A percentile compares a stretch with the other conserved stretches of the same genome.
Conservation (phyloP, 2,888 invertebrate species). For the Morpho helenor region DNA sequence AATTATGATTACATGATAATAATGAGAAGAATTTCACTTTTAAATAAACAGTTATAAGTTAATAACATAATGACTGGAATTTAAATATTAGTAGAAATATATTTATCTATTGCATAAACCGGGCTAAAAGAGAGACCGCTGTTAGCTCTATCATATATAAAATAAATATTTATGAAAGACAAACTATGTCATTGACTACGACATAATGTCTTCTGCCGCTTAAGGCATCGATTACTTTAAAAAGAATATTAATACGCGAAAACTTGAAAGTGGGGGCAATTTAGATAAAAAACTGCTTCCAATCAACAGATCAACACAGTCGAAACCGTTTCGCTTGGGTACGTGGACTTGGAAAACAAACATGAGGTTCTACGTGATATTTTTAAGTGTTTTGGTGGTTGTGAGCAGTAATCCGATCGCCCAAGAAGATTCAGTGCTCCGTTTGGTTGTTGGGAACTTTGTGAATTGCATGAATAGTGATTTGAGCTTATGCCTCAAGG, state of each 20-base stretch:
- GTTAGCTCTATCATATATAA: conserved; percentile 44
- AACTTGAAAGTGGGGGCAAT: conserved; percentile 59
- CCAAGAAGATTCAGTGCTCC: conserved; percentile 56
- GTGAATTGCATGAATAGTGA: conserved; percentile 69
- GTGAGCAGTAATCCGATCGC: conserved; percentile 51
- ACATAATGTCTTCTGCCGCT: conserved; percentile 58
- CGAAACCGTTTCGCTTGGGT: conserved; percentile 54
- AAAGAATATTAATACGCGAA: conserved; percentile 61
- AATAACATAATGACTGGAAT: no score
- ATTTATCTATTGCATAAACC: conserved; percentile 45
- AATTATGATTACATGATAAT: no score
- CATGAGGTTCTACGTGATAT: conserved; percentile 60
- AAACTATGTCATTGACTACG: conserved; percentile 62
- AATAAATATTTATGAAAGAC: conserved; percentile 64
- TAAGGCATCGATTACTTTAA: conserved; percentile 56
- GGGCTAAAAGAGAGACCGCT: conserved; percentile 46
- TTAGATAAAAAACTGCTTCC: conserved; percentile 72
- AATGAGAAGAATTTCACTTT: no score
- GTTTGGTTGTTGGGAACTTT: conserved; percentile 51
- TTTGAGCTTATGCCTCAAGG: conserved; percentile 65
- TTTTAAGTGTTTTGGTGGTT: conserved; percentile 51
- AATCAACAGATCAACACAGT: conserved; percentile 62
- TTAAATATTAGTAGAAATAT: no score
- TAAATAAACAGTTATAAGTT: conserved; percentile 6
- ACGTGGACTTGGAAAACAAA: conserved; percentile 39